These are phyloP conservation scores for Chironomus tepperi DNA, from an alignment of 1,140 invertebrate genomes.

Conservation along the genomic window DNA sequence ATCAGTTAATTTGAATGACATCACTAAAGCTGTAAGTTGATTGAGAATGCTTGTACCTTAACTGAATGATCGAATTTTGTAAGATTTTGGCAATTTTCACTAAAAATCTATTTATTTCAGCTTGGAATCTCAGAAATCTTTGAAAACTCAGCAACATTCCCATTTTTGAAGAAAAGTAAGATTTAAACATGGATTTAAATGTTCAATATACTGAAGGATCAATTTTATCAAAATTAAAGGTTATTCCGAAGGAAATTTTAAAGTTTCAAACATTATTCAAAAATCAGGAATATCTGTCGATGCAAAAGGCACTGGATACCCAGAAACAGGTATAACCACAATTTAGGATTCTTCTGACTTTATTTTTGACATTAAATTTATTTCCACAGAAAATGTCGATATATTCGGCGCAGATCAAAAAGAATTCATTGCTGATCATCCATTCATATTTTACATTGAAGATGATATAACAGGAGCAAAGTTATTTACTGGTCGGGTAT, in stretches of 20 bases:
- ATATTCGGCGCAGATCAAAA: constrained; percentile 51
- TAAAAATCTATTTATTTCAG: constrained; percentile 44
- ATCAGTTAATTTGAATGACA: constrained; percentile 49
- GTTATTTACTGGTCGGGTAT: constrained; percentile 61
- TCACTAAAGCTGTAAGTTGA: constrained; percentile 50
- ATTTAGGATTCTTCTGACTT: too few relatives aligned
- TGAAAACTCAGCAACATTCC: constrained; percentile 54
- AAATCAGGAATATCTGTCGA: constrained; percentile 75
- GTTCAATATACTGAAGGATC: not conserved
- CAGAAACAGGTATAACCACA: too few relatives aligned
- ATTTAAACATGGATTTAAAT: constrained; percentile 34
- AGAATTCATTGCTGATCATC: constrained; percentile 57
- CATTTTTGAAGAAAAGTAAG: constrained; percentile 50
- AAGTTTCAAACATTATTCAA: constrained; percentile 66
- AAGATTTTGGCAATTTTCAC: too few relatives aligned
- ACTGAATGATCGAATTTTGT: too few relatives aligned
- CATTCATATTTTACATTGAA: constrained; percentile 73
- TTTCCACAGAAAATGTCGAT: too few relatives aligned
- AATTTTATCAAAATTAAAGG: too few relatives aligned
- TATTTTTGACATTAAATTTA: too few relatives aligned
- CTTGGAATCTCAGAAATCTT: constrained; percentile 63
- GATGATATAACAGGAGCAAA: constrained; percentile 60
- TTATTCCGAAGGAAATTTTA: constrained; percentile 35
- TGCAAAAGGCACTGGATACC: too few relatives aligned
- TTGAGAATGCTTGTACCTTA: too few relatives aligned